A percentile compares a stretch with the other conserved stretches of the same genome.
These are phyloP conservation scores for Tragulus kanchil DNA, from an alignment of 2,113 vertebrate species.

Conservation along the genomic window DNA sequence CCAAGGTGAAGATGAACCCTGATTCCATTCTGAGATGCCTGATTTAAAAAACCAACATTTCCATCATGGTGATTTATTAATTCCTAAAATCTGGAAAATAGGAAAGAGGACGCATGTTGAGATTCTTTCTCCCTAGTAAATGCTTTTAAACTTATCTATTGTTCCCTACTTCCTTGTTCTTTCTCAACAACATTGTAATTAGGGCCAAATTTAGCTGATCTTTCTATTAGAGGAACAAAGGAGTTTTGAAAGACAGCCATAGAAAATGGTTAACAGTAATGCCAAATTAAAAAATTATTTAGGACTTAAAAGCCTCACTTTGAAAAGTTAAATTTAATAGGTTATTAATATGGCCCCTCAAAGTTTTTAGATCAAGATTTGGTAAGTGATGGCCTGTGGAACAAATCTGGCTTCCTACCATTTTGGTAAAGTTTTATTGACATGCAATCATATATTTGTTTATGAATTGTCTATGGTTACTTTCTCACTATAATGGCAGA, in stretches of 20 bases:
- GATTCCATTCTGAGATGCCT: slow-evolving; percentile 9
- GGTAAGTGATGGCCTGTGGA: neutral
- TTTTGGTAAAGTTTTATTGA: neutral
- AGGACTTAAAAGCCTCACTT: slow-evolving; percentile 34
- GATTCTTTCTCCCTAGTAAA: slow-evolving; percentile 25
- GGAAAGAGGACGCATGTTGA: slow-evolving; percentile 17
- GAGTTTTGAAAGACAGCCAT: slow-evolving; percentile 53
- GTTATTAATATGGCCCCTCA: slow-evolving; percentile 13
- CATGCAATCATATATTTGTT: neutral
- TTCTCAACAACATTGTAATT: slow-evolving; percentile 51
- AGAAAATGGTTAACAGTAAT: slow-evolving; percentile 48
- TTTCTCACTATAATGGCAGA: neutral
- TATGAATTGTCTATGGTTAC: neutral
- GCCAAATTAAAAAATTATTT: slow-evolving; percentile 38
- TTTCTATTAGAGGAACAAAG: slow-evolving; percentile 63
- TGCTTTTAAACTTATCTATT: slow-evolving; percentile 45
- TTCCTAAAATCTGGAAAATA: slow-evolving; percentile 52
- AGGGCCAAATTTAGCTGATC: slow-evolving; percentile 70
- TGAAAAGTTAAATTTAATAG: slow-evolving; percentile 58
- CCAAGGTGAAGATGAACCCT: slow-evolving; percentile 48
- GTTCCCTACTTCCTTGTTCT: slow-evolving; percentile 47
- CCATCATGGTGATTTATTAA: slow-evolving; percentile 57
- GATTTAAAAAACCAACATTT: slow-evolving; percentile 13
- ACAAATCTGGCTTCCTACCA: neutral
- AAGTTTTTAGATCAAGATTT: neutral